Evolutionary conservation across 2,888 invertebrate genomes (phyloP), one percentile per base, ranked within the genome.

Genomic region (Ommatoiulus sabulosus): DNA sequence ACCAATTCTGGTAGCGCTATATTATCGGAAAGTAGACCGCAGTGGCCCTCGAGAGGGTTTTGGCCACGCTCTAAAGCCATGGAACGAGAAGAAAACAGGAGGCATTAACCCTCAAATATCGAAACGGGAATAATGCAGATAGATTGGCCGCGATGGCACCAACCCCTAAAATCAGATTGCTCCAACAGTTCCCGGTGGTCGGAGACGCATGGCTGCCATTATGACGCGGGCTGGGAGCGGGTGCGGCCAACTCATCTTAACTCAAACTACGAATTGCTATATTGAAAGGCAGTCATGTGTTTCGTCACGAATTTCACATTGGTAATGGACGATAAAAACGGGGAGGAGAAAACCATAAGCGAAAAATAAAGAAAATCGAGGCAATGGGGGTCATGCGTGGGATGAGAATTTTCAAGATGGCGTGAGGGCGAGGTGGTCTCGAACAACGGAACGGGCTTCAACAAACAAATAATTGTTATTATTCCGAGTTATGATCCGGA

Each of bases 251-350:
- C 35, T 52, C 4, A 52, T 52, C 52, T 52, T 15, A 52, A 52
- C 52, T 52, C 52, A 52, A 52, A 52, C 35, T 52, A 52, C 52
- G 52, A 52, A 52, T 52, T 52, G 52, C 52, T 15, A 52, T 17
- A 52, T 52, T 52, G 52, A 52, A 52, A 52, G 63, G 63, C 63
- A 63, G 63, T 20, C 63, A 63, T 63, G 63, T 63, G 63, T 63
- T 63, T 63, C 63, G n/a, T 63, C 63, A 63, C n/a, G 63, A 63
- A 63, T 63, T 63, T 63, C 63, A 63, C 63, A 63, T 63, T 63
- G 63, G 63, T 63, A 63, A 63, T 63, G 63, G 63, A 63, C 63
- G 63, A 63, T 63, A 63, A 63, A 63, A 63, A 63, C 35, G 20
- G n/a, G n/a, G 63, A 63, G 20, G n/a, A 20, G 63, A 63, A 20